Evolutionary conservation across 2,888 invertebrate species (phyloP), one percentile per base, ranked within the genome.

Genomic region (Tinea pellionella): DNA sequence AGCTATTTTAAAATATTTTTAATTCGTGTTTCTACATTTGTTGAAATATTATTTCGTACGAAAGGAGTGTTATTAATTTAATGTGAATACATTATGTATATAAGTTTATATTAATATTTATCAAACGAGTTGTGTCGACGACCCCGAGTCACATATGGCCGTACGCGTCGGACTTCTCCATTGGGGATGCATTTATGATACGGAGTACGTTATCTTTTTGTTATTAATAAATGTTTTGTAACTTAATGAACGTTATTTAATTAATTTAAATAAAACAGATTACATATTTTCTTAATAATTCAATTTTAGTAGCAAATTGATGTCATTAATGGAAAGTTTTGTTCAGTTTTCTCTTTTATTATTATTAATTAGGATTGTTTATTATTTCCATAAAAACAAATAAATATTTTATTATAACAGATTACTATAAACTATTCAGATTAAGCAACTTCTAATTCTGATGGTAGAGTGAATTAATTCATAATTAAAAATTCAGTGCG

Each of bases 401-500:
- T 24, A 24, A 24, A 24, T 24, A 24, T 24, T n/a, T n/a, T 24
- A 24, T 24, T 24, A 24, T 6, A 3, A 24, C 24, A 24, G 24
- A n/a, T n/a, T 24, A 24, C 24, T 3, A 24, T 6, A 24, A 24
- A 37, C 2, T 37, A 37, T 37, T 37, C 37, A 53, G 24, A 53
- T 53, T 53, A 24, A 32, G 57, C 32, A 57, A 57, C 55, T 30
- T 57, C 15, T 57, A 57, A 57, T 57, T 57, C 30, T 30, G 57
- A 57, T 57, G 11, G 16, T 32, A 13, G 16, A 18, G 19, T 47
- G 19, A 85, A 87, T 86, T 85, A 85, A 87, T 87, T 85, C 86
- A 85, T 85, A 84, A 86, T 87, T 87, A 86, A 86, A 86, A 86
- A 85, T 86, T 84, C 85, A 81, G 77, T 83, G 79, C 84, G 82